phyloP scores from a whole-genome alignment of 1,140 invertebrate species.

The Drosophila sp. region DNA sequence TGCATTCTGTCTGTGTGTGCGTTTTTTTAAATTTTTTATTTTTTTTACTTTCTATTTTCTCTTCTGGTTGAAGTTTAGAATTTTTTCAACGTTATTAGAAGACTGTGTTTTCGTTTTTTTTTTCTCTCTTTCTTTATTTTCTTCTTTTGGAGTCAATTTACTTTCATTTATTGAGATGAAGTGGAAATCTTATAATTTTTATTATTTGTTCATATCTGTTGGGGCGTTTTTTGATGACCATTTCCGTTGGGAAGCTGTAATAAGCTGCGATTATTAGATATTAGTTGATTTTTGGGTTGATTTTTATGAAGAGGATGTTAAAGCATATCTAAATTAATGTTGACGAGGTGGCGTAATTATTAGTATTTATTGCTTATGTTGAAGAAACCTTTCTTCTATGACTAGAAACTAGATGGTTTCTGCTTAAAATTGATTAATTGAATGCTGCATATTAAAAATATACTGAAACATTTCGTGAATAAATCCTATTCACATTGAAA shows the following conservation, averaged over 20 bases:
- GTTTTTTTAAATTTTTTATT: constrained; percentile 31
- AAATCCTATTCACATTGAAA: too few relatives aligned
- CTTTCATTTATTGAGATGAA: constrained; percentile 56
- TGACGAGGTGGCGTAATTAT: neutral
- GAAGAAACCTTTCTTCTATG: neutral
- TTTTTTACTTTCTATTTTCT: constrained; percentile 78
- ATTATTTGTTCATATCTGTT: constrained; percentile 24
- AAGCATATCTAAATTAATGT: neutral
- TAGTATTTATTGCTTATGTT: neutral
- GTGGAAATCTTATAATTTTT: constrained; percentile 37
- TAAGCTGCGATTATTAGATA: constrained; percentile 19
- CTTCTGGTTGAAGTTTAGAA: constrained; percentile 52
- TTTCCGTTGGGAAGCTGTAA: constrained; percentile 26
- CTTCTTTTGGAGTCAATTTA: constrained; percentile 57
- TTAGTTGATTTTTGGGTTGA: neutral
- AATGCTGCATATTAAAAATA: too few relatives aligned
- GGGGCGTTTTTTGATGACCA: constrained; percentile 39
- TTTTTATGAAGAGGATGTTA: neutral
- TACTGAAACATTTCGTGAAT: too few relatives aligned
- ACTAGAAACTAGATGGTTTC: too few relatives aligned
- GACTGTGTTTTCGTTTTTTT: constrained; percentile 34
- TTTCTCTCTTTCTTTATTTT: constrained; percentile 39
- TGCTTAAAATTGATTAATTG: too few relatives aligned
- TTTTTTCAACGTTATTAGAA: constrained; percentile 43
- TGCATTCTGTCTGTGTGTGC: constrained; percentile 10